Base-by-base conservation (phyloP, 2,113 vertebrate species). In the Cepphus grylle region DNA sequence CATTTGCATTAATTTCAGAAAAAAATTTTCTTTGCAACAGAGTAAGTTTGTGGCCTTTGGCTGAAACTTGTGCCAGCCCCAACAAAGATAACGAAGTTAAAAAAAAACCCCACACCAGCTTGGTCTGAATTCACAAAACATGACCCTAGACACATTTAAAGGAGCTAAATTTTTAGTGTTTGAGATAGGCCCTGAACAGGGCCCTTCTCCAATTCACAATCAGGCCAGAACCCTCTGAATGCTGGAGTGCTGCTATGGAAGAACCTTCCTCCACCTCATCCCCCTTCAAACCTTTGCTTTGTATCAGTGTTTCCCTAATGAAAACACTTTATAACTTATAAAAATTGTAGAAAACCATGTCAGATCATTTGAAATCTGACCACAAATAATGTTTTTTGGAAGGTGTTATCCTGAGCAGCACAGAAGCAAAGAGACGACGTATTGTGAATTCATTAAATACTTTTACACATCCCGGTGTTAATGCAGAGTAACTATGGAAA, bases 321-420 rank as follows among this genome's bases (percentile, higher is more conserved):
- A 82, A 92, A 70, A n/a, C 40, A 49, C 16, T 53, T 12, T 32
- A 26, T 45, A 52, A 16, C 56, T 26, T 27, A 55, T 2, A 59
- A 49, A 70, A 32, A 9, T 15, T 21, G 40, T 49, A 18, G 25
- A 56, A 78, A 82, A 5, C 8, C 34, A 36, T 8, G 5, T 32
- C 47, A 43, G 40, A 27, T 36, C 22, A 3, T 26, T 8, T 21
- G 73, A 16, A 49, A 70, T 23, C 29, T 18, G 63, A 1, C 34
- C 58, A 16, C 0, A 27, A 23, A 3, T 23, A 3, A 14, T 4
- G 16, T 0, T 7, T 43, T 65, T 20, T 20, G 49, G 73, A 9
- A 32, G 58, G 38, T 2, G 2, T 43, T 81, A 25, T 19, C 26
- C 50, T 11, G 13, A 40, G 56, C n/a, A 22, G 27, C 8, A 8